phyloP scores from a whole-genome alignment of 1,140 invertebrate genomes.

The Globodera rostochiensis region DNA sequence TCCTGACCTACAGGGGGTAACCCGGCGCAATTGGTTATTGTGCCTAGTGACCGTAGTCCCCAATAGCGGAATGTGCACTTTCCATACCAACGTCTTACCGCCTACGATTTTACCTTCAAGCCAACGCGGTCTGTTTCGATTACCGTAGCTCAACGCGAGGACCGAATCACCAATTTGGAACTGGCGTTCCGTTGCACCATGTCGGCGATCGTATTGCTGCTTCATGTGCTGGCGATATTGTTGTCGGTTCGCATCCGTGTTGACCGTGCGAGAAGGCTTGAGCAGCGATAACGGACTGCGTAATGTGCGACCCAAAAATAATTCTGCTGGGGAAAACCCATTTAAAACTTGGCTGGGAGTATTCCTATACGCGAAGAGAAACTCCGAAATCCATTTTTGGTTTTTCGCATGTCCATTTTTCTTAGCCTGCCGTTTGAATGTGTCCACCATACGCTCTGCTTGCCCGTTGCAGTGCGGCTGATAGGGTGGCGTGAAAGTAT shows the following conservation, averaged over 20 bases:
- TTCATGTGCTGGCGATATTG: background rate
- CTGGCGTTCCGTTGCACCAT: background rate
- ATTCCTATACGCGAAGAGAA: constrained; percentile 8
- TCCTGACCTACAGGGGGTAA: no score
- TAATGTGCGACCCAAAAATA: constrained; percentile 15
- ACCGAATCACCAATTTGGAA: background rate
- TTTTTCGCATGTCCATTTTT: constrained; percentile 19
- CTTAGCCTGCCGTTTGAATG: constrained; percentile 13
- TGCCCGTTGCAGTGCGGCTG: constrained; percentile 27
- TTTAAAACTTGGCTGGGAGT: constrained; percentile 20
- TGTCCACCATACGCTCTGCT: constrained; percentile 19
- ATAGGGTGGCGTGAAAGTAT: constrained; percentile 14
- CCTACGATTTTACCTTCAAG: no score
- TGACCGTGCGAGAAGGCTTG: background rate
- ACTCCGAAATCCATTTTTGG: constrained; percentile 16
- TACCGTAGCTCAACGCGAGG: background rate
- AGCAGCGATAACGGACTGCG: constrained; percentile 23
- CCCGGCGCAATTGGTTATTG: no score
- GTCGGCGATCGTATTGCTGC: background rate
- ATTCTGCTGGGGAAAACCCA: constrained; percentile 21
- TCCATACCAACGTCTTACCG: no score
- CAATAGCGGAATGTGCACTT: no score
- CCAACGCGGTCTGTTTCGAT: no score
- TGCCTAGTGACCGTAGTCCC: no score
- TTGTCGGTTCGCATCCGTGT: background rate